Conservation (phyloP, 2,113 vertebrate species). For the Pterocles orientalis region DNA sequence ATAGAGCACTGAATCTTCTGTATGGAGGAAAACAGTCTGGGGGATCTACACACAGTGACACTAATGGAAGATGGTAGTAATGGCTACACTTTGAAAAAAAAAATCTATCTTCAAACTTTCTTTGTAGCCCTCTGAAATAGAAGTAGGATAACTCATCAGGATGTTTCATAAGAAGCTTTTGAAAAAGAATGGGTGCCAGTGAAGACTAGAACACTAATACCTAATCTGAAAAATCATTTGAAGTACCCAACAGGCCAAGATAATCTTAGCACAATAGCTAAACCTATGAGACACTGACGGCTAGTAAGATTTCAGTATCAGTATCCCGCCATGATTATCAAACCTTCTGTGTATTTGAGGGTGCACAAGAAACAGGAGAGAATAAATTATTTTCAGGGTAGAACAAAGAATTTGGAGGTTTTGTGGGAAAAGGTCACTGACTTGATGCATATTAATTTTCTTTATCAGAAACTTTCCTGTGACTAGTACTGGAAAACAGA, state of each 20-base stretch:
- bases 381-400: background rate
- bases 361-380: background rate
- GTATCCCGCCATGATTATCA: background rate
- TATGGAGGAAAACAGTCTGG: background rate
- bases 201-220: background rate
- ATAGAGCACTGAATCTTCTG: background rate
- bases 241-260: background rate
- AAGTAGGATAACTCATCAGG: background rate
- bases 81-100: background rate
- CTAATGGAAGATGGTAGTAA: background rate
- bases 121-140: background rate
- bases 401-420: background rate
- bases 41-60: background rate
- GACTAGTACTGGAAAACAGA: background rate
- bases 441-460: background rate
- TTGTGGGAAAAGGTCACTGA: background rate
- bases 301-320: background rate
- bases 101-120: background rate
- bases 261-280: background rate
- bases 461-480: background rate
- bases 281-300: background rate
- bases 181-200: background rate
- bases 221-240: background rate
- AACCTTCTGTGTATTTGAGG: background rate
- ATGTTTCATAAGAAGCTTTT: background rate